Percentiles rank a stretch among this genome's conserved stretches.
These are phyloP conservation scores for Gorsachius goisagi DNA, from an alignment of 2,113 vertebrate genomes.

Conservation along the genomic window DNA sequence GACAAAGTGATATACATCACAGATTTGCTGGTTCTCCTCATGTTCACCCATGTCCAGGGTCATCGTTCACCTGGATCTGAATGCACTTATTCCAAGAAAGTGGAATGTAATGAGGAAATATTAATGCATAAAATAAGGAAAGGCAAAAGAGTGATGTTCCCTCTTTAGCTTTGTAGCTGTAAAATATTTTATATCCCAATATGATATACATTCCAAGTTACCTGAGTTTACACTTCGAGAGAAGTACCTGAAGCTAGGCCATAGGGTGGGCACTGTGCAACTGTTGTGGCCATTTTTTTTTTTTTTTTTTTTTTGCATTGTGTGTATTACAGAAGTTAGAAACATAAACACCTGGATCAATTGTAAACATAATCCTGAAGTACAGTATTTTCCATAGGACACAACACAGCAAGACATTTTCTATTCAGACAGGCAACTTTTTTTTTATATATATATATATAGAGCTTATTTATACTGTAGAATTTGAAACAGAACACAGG, in stretches of 20 bases:
- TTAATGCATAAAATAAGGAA: slow-evolving; percentile 79
- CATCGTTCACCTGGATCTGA: slow-evolving; percentile 61
- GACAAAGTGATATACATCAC: slow-evolving; percentile 72
- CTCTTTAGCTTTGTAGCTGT: slow-evolving; percentile 77
- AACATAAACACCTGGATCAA: slow-evolving; percentile 84
- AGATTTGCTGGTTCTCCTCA: slow-evolving; percentile 79
- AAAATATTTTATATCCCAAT: slow-evolving; percentile 78
- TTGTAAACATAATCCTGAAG: slow-evolving; percentile 91
- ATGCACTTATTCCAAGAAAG: slow-evolving; percentile 77
- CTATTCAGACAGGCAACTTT: slow-evolving; percentile 86
- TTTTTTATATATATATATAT: slow-evolving; percentile 73
- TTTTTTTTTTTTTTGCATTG: slow-evolving; percentile 75
- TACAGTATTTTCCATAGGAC: slow-evolving; percentile 82
- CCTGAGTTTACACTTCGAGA: slow-evolving; percentile 94
- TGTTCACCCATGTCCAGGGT: slow-evolving; percentile 72
- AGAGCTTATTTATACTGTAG: slow-evolving; percentile 96
- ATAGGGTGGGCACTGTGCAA: slow-evolving; percentile 83
- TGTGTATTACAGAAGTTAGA: slow-evolving; percentile 82
- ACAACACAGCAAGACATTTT: slow-evolving; percentile 88
- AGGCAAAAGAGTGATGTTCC: slow-evolving; percentile 85
- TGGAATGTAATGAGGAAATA: slow-evolving; percentile 83
- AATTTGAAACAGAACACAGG: slow-evolving; percentile 86
- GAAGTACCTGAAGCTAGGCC: slow-evolving; percentile 92
- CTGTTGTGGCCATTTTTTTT: slow-evolving; percentile 76
- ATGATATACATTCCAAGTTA: slow-evolving; percentile 93